Evolutionary conservation across 2,888 invertebrate species (phyloP).

Genomic region (Megastigmus dorsalis): DNA sequence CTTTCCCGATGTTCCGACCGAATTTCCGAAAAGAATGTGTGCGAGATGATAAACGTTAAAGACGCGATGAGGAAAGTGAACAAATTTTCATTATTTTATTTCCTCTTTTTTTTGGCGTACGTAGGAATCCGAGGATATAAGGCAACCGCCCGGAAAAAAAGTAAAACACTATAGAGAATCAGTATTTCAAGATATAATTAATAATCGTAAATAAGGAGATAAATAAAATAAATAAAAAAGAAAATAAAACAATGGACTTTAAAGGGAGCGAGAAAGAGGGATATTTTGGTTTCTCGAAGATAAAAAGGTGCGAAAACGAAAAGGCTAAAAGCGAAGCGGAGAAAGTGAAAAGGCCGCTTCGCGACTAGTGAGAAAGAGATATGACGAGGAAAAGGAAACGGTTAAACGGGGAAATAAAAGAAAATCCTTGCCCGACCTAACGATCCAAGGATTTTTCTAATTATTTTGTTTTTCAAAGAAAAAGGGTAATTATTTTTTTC

Average conservation of each 20-base stretch:
- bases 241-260: slow-evolving; percentile 17
- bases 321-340: not conserved
- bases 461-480: slow-evolving; percentile 17
- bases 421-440: slow-evolving; percentile 13
- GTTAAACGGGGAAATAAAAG: slow-evolving; percentile 7
- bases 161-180: slow-evolving; percentile 62
- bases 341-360: not conserved
- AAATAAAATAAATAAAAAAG: slow-evolving; percentile 28
- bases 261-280: slow-evolving; percentile 36
- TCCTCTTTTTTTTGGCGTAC: not conserved
- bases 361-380: slow-evolving; percentile 13
- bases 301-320: slow-evolving; percentile 23
- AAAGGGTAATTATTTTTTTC: slow-evolving; percentile 31
- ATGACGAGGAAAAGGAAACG: not conserved
- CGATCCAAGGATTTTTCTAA: not conserved
- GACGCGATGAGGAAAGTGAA: not conserved
- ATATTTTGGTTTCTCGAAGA: slow-evolving; percentile 51
- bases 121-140: slow-evolving; percentile 51
- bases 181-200: slow-evolving; percentile 65
- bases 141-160: slow-evolving; percentile 58
- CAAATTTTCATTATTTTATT: slow-evolving; percentile 1
- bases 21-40: slow-evolving; percentile 1
- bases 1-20: not conserved
- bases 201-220: slow-evolving; percentile 57
- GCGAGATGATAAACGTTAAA: not conserved